phyloP scores from a whole-genome alignment of 2,113 vertebrate genomes.

The Dromas ardeola region DNA sequence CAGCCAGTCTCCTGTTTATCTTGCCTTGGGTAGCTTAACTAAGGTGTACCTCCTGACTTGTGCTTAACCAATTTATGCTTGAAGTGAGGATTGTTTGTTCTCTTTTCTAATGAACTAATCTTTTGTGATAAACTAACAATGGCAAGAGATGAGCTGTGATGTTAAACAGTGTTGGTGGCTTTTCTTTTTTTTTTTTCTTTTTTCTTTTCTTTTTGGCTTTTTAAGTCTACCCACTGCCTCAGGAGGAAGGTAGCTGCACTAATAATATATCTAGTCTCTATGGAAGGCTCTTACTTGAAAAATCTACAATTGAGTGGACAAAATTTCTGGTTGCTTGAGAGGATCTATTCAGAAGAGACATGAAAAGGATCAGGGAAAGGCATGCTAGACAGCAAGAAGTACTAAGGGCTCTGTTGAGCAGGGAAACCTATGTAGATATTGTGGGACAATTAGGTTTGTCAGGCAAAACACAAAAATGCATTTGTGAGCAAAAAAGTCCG shows the following conservation, averaged over 20 bases:
- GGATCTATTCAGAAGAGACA: conserved; percentile 55
- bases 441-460: neutral
- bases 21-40: neutral
- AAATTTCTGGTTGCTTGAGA: conserved; percentile 64
- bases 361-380: conserved; percentile 21
- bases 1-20: neutral
- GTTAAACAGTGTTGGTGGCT: neutral
- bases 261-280: conserved; percentile 37
- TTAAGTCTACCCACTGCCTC: neutral
- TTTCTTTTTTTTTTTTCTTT: neutral
- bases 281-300: conserved; percentile 61
- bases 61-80: neutral
- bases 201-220: neutral
- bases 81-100: conserved; percentile 4
- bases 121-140: conserved; percentile 9
- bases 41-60: neutral
- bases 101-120: neutral
- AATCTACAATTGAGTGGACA: conserved; percentile 69
- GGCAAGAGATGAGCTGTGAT: neutral
- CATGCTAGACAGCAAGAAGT: neutral
- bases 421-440: neutral
- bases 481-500: neutral
- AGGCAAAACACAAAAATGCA: neutral
- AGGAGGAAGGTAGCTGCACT: neutral
- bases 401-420: neutral